phyloP scores from a whole-genome alignment of 2,113 vertebrate species.

The Microcebus jonahi region DNA sequence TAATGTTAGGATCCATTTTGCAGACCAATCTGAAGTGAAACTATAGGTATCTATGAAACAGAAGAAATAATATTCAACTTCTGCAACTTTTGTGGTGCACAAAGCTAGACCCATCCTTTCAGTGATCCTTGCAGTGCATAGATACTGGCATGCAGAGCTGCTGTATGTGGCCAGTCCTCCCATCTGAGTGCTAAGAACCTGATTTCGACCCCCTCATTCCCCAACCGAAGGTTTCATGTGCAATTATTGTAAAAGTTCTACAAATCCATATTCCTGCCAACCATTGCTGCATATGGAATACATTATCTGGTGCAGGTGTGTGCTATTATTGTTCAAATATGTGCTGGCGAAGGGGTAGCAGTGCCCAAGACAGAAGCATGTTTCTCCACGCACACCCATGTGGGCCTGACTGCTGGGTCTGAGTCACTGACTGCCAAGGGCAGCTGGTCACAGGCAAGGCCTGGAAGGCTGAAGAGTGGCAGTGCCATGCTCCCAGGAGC shows the following conservation, averaged over 20 bases:
- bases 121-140: not conserved
- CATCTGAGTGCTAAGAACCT: not conserved
- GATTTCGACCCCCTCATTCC: not conserved
- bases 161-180: not conserved
- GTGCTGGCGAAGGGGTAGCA: not conserved
- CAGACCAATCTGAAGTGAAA: not conserved
- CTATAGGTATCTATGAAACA: not conserved
- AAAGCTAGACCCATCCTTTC: not conserved
- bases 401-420: not conserved
- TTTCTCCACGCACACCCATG: not conserved
- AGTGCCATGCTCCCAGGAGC: not conserved
- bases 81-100: not conserved
- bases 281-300: not conserved
- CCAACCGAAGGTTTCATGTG: not conserved
- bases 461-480: not conserved
- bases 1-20: not conserved
- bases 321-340: not conserved
- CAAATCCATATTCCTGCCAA: not conserved
- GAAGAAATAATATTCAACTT: not conserved
- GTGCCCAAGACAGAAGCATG: not conserved
- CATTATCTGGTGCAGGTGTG: not conserved
- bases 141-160: accelerated
- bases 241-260: not conserved
- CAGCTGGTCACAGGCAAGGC: not conserved
- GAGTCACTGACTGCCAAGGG: not conserved